Evolutionary conservation across 2,888 invertebrate genomes (phyloP), one percentile per base, ranked within the genome.

Genomic region (Volucella inflata): DNA sequence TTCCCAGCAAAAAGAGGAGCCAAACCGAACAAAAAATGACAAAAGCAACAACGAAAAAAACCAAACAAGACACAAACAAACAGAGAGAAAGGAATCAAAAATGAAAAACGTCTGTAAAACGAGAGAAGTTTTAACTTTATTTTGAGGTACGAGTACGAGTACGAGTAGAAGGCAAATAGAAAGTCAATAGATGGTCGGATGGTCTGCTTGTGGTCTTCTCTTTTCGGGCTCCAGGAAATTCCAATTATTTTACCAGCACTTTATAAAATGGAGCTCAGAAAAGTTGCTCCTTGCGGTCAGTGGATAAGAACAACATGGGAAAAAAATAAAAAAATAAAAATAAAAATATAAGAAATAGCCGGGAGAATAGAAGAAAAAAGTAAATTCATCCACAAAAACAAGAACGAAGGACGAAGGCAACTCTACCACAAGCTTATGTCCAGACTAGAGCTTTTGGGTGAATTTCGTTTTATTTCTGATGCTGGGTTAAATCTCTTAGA

Each of bases 191-290:
- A 21, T 21, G 10, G 14, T 50, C 57, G 55, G 57, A 65, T 8
- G 10, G 11, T 8, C 8, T 44, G n/a, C 30, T 44, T 21, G 11
- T 38, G 4, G 11, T 38, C 51, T 40, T 21, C 60, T 42, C 12
- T 44, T n/a, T 17, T 17, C 16, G 48, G 36, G 53, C 53, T 50
- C 44, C 60, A 71, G 71, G 76, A 81, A 67, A 85, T 85, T 81
- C 81, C 81, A 85, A 85, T 85, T 85, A 85, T 85, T 81, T 72
- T 85, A 71, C 76, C 55, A 81, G 81, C 81, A 85, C 85, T 85
- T 68, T 81, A 85, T 81, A 85, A 85, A 85, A 72, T 77, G 57
- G 72, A 72, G 72, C 60, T 50, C 30, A 46, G 62, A 46, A 85
- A 85, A 85, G 80, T 85, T 85, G 10, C 46, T 77, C 81, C 76